phyloP scores from a whole-genome alignment of 2,113 vertebrate species.

The Coracopsis vasa region DNA sequence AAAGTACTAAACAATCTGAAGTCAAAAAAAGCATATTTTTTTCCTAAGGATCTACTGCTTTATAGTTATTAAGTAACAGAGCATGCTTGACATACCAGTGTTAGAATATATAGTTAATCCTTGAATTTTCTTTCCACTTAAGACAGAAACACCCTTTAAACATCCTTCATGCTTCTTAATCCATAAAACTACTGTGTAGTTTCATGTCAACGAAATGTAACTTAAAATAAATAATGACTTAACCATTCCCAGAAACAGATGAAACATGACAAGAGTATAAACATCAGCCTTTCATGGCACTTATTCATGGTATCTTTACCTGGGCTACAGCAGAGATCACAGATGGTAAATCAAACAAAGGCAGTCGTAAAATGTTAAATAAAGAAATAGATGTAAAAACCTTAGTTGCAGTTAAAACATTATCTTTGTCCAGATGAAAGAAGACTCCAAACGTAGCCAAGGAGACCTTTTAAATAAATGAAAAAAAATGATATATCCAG shows the following conservation, averaged over 20 bases:
- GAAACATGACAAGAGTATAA: not conserved
- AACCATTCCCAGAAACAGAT: not conserved
- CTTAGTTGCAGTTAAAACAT: slow-evolving; percentile 67
- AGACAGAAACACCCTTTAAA: not conserved
- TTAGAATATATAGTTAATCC: not conserved
- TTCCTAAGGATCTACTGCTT: not conserved
- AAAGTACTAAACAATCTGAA: not conserved
- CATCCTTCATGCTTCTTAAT: not conserved
- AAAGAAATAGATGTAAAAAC: slow-evolving; percentile 71
- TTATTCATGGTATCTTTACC: not conserved
- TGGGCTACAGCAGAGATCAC: slow-evolving; percentile 63
- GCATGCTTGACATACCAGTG: not conserved
- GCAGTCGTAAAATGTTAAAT: slow-evolving; percentile 69
- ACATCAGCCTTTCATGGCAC: not conserved
- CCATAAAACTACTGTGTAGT: not conserved
- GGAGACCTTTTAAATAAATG: slow-evolving; percentile 54
- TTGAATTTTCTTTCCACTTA: not conserved
- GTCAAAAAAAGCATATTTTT: not conserved
- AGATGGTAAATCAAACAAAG: slow-evolving; percentile 55
- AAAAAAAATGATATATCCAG: not conserved
- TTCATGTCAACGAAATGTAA: not conserved
- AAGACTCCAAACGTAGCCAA: slow-evolving; percentile 65
- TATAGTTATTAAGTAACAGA: not conserved
- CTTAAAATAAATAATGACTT: not conserved
- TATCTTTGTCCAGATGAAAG: slow-evolving; percentile 66